Evolutionary conservation across 1,140 invertebrate genomes (phyloP), one percentile per base, ranked within the genome.

Genomic region (Drosophila carrolli): DNA sequence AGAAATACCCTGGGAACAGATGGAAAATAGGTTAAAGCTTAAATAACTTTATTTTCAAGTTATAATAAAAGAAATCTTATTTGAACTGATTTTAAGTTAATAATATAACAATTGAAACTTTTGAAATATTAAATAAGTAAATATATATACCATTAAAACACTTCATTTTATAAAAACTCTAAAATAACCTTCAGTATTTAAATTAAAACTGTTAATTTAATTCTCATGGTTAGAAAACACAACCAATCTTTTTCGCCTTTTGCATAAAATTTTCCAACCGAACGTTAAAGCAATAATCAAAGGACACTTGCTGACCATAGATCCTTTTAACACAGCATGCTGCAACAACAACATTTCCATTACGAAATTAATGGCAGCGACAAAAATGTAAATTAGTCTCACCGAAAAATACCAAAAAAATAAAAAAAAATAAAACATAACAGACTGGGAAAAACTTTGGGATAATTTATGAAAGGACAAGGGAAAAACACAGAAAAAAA

Each of bases 331-430:
- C 35, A 19, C 41, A 47, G 19, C 43, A 11, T 5, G n/a, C 29
- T 43, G 57, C 35, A 67, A 40, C 46, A 41, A 68, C 46, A 70
- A 50, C 41, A 77, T 75, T 79, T 63, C 72, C 75, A 77, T 77
- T 83, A 79, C 76, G 37, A 72, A 79, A 84, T 89, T 88, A 84
- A 89, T 88, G 83, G 80, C 84, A 68, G 76, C 84, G 83, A 88
- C 83, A 88, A 89, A 89, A 88, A 89, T 88, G 83, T 88, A 88
- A 88, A 88, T 88, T 89, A 88, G 83, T 88, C 72, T 80, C 62
- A 44, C 37, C 63, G 75, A 78, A 60, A 70, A 77, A 67, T 44
- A 38, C n/a, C 32, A 51, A 55, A 54, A 44, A 55, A 56, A 44
- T 44, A 58, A 65, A 63, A 65, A 54, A 57, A 66, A 66, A 43